Evolutionary conservation across 1,140 invertebrate species (phyloP).

Genomic region (Lerema accius): DNA sequence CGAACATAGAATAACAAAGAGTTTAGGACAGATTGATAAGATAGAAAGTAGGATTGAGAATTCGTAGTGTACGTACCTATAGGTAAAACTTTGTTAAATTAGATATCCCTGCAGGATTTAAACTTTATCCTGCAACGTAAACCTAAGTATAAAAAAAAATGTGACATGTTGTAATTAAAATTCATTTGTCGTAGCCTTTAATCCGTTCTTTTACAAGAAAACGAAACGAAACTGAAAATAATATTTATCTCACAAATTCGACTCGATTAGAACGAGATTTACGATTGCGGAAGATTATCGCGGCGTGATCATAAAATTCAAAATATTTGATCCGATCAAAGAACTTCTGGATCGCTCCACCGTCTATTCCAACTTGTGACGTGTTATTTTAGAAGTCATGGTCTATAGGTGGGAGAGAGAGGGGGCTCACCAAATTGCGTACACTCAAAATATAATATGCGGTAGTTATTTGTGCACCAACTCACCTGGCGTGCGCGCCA

Average conservation of each 20-base stretch:
- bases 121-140: no score
- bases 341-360: conserved; percentile 10
- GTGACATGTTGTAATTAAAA: no score
- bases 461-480: conserved; percentile 62
- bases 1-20: no score
- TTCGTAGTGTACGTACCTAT: no score
- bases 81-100: no score
- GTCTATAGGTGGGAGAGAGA: conserved; percentile 42
- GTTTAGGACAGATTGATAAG: no score
- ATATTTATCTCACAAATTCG: neutral
- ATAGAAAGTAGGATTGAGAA: no score
- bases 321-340: conserved; percentile 29
- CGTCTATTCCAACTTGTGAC: conserved; percentile 37
- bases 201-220: no score
- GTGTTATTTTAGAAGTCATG: conserved; percentile 38
- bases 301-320: conserved; percentile 16
- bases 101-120: no score
- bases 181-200: no score
- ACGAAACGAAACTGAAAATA: no score
- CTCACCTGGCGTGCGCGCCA: conserved; percentile 64
- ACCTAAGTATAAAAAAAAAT: no score
- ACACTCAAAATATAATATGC: conserved; percentile 70
- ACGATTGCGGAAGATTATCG: conserved; percentile 7
- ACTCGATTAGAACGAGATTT: conserved; percentile 16
- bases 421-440: conserved; percentile 47